Evolutionary conservation across 2,797 vertebrate species (phyloP), one percentile per base, ranked within the genome.

Genomic region (Sciurus vulgaris): DNA sequence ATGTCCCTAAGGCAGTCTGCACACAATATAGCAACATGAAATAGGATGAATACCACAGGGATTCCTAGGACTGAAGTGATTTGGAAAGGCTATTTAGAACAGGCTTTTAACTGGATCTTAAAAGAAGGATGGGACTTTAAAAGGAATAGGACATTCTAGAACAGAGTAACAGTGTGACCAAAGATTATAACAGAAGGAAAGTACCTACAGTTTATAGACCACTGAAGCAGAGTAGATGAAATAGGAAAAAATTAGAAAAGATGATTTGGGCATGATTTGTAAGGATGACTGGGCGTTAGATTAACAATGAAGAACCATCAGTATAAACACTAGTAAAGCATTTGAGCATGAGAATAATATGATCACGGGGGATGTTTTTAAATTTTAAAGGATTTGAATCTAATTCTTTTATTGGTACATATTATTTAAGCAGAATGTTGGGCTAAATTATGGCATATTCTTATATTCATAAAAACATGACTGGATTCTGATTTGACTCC

Each of bases 271-370:
- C 35, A 28, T 85, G 61, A 72, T 38, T 82, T 78, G 72, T 84
- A 61, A 78, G 87, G 24, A 78, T 83, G 18, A 10, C 24, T 82
- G 47, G 18, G 26, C 88, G 1, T 93, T 91, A 81, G 14, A 4
- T 73, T 81, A 90, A 94, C 51, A 77, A 47, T 74, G 44, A 59
- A 91, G 70, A 82, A 70, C 38, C 38, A 22, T 85, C 49, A 87
- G 0, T 76, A 56, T 87, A 78, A 83, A 49, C 26, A 41, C 28
- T 38, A 78, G 14, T 90, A 70, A 91, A 63, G 24, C 59, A 88
- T 85, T 91, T 78, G 59, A 67, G 35, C 9, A 15, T 70, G 65
- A 89, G 47, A 85, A 59, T 86, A 84, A 70, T 74, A 63, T 65
- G 78, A 59, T 47, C 79, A 77, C 67, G 20, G 17, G 20, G 3